Evolutionary conservation across 2,888 invertebrate species (phyloP), one percentile per base, ranked within the genome.

Genomic region (Campoplex capitator): DNA sequence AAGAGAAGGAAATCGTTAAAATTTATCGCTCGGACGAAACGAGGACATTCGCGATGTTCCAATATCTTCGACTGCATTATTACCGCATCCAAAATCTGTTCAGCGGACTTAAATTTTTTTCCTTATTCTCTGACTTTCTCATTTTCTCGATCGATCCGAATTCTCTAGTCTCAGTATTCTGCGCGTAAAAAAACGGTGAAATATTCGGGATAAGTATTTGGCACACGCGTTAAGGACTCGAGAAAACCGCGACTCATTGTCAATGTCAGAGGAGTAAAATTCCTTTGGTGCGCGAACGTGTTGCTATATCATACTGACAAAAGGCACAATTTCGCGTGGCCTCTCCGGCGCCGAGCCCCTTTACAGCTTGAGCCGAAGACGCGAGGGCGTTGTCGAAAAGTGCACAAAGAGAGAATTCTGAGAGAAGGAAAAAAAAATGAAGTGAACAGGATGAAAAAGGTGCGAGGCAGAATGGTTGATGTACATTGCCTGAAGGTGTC

Each of bases 261-360:
- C 88, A 84, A 76, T 78, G 81, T 80, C 83, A 86, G 78, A 62
- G 48, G 42, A 84, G 85, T 79, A 83, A 88, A 70, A 83, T 86
- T 76, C 23, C 45, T 56, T 77, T 85, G 83, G 70, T 74, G 54
- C 51, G 79, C 51, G 79, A 81, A 83, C 88, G 88, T 68, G 11
- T 87, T 75, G 88, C 86, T 89, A 89, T 90, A 89, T 89, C 83
- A 82, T 70, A 83, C 87, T 88, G 88, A 90, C 89, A 91, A 90
- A 90, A 89, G 88, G 80, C 83, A 84, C 87, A 73, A 71, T 70
- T 54, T 76, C 35, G 56, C 35, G 62, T 56, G 76, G 48, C 75
- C 58, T 58, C 51, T 67, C 9, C 74, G 51, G 38, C 38, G 18
- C 28, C 23, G 23, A 23, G 23, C 0, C 73, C 73, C 73, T 67